Evolutionary conservation across 2,797 vertebrate genomes (phyloP).

Genomic region (Platalea minor): DNA sequence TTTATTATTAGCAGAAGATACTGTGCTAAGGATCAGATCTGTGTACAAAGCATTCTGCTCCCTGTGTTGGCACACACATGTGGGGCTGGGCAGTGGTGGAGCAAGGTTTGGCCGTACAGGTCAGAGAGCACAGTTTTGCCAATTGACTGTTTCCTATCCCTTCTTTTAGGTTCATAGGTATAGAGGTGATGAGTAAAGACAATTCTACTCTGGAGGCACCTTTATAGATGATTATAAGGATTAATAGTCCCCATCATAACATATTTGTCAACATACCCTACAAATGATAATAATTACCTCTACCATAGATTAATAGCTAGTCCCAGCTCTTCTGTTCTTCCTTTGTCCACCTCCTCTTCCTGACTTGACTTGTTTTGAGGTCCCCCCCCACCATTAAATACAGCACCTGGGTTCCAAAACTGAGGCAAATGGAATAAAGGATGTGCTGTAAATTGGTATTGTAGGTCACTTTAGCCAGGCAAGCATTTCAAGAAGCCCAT

Average conservation of each 20-base stretch:
- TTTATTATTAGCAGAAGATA: background rate
- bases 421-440: background rate
- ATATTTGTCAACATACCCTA: background rate
- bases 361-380: background rate
- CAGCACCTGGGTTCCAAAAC: background rate
- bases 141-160: background rate
- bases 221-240: background rate
- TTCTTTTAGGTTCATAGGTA: background rate
- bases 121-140: background rate
- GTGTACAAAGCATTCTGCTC: background rate
- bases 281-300: background rate
- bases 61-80: background rate
- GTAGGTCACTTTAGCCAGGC: background rate
- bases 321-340: background rate
- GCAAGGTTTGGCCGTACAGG: background rate
- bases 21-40: background rate
- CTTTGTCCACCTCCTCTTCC: background rate
- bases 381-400: background rate
- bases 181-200: background rate
- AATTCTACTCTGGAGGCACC: background rate
- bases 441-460: background rate
- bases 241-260: background rate
- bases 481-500: background rate
- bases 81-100: background rate
- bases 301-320: background rate